Evolutionary conservation across 2,888 invertebrate species (phyloP).

Genomic region (Hirudinaria manillensis): DNA sequence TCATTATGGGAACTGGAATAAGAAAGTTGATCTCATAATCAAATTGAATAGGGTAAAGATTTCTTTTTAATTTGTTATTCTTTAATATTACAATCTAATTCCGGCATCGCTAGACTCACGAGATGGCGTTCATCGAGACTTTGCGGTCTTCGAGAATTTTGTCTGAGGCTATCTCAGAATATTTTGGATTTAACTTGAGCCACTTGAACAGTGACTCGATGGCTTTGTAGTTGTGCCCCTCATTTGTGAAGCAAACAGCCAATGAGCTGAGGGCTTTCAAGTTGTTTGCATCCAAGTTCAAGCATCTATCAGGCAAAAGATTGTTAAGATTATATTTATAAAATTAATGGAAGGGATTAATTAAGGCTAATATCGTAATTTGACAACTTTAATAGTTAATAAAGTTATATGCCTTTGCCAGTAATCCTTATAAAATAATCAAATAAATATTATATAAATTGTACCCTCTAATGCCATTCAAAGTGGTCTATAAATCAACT

Average conservation of each 20-base stretch:
- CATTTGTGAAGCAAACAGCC: constrained; percentile 91
- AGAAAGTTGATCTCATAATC: neutral
- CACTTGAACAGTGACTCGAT: constrained; percentile 67
- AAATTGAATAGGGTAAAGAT: too few species aligned
- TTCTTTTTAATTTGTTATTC: too few species aligned
- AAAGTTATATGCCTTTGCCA: too few species aligned
- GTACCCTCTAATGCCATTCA: too few species aligned
- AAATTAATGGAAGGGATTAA: constrained; percentile 9
- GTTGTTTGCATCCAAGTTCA: constrained; percentile 73
- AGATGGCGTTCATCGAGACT: neutral
- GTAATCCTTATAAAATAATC: too few species aligned
- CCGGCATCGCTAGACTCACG: neutral
- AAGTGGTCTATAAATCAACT: too few species aligned
- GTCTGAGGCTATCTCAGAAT: constrained; percentile 55
- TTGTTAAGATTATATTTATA: neutral
- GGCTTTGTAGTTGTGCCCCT: constrained; percentile 83
- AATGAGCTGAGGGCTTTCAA: constrained; percentile 78
- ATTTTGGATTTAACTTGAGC: constrained; percentile 69
- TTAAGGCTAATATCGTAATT: too few species aligned
- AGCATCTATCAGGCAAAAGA: constrained; percentile 58
- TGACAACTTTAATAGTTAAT: too few species aligned
- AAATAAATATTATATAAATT: too few species aligned
- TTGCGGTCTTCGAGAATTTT: neutral
- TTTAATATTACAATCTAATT: too few species aligned
- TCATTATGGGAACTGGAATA: neutral